A percentile compares a stretch with the other conserved stretches of the same genome.
Conservation (phyloP, 2,888 invertebrate species). For the Pseudanteris insignis region DNA sequence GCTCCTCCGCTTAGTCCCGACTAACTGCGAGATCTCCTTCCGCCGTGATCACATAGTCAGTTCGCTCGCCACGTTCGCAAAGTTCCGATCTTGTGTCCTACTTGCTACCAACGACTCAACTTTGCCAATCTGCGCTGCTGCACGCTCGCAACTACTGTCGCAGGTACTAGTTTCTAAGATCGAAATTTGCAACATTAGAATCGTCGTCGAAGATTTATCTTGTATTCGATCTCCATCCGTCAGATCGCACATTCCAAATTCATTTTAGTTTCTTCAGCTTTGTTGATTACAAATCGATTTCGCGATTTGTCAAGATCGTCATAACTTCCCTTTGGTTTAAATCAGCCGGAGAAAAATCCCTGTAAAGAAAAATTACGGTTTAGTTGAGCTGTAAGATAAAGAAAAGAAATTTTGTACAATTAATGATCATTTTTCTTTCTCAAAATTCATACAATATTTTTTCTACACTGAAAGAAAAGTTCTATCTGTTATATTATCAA, state of each 20-base stretch:
- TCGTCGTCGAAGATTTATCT: conserved; percentile 18
- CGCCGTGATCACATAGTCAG: conserved; percentile 37
- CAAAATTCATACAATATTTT: too few species aligned
- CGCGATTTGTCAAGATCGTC: background rate
- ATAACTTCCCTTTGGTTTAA: too few species aligned
- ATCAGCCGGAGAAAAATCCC: too few species aligned
- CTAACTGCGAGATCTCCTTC: conserved; percentile 31
- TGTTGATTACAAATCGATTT: conserved; percentile 8
- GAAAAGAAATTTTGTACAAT: too few species aligned
- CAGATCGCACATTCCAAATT: conserved; percentile 25
- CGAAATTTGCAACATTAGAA: conserved; percentile 25
- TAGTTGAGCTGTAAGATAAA: too few species aligned
- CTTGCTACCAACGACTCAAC: conserved; percentile 33
- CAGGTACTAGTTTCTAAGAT: conserved; percentile 41
- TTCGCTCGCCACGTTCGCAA: conserved; percentile 42
- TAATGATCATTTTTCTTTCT: too few species aligned
- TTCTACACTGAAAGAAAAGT: too few species aligned
- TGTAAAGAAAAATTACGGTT: too few species aligned
- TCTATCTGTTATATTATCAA: too few species aligned
- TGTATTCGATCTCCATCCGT: conserved; percentile 8
- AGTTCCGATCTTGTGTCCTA: conserved; percentile 44
- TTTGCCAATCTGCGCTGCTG: conserved; percentile 37
- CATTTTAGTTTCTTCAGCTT: conserved; percentile 14
- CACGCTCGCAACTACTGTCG: conserved; percentile 29
- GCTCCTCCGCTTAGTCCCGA: conserved; percentile 27